A percentile compares a stretch with the other conserved stretches of the same genome.
Evolutionary conservation across 2,797 vertebrate species (phyloP).

Genomic region (Trachops cirrhosus): DNA sequence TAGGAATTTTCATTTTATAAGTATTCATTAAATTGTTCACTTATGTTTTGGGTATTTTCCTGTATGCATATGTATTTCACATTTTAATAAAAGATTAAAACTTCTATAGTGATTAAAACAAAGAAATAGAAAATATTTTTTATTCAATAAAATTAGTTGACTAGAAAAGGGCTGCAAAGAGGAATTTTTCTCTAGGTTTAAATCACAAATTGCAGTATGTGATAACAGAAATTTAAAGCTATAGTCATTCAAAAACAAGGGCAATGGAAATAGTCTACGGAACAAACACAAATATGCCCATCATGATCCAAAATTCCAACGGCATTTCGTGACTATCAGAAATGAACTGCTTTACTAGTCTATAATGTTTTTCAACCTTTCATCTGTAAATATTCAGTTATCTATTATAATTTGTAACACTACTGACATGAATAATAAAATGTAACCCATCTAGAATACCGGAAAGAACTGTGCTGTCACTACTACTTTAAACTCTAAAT

Average conservation of each 20-base stretch:
- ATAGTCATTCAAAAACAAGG: slow-evolving; percentile 26
- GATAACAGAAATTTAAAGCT: slow-evolving; percentile 7
- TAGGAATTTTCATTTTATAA: not conserved
- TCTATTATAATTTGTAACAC: not conserved
- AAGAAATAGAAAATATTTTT: slow-evolving; percentile 12
- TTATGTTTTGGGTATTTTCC: not conserved
- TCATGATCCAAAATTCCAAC: not conserved
- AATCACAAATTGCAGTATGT: not conserved
- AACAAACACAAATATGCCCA: not conserved
- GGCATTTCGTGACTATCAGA: not conserved
- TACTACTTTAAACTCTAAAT: not conserved
- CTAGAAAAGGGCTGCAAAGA: slow-evolving; percentile 1
- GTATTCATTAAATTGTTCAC: not conserved
- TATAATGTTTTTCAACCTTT: not conserved
- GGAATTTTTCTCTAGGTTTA: slow-evolving; percentile 23
- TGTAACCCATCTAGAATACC: not conserved
- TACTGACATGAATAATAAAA: not conserved
- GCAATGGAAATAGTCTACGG: not conserved
- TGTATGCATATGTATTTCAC: not conserved
- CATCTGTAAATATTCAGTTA: not conserved
- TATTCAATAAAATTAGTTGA: slow-evolving; percentile 29
- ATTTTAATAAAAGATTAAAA: slow-evolving; percentile 13
- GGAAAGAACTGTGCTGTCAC: not conserved
- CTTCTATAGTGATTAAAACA: slow-evolving; percentile 22
- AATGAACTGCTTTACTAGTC: not conserved